Conservation (phyloP, 2,888 invertebrate genomes). For the Cyrtodaria siliqua region DNA sequence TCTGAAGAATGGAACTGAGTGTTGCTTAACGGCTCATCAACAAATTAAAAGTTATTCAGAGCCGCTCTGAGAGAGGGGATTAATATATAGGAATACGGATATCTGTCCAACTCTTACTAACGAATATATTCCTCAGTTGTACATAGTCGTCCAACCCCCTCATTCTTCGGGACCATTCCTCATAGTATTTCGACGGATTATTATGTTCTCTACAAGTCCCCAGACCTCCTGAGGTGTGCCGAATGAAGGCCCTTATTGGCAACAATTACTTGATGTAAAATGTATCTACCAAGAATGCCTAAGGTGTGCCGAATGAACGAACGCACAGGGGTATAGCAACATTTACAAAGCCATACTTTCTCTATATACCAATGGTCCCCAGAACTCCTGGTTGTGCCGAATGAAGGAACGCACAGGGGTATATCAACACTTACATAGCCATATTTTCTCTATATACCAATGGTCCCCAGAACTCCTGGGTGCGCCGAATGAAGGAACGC, state of each 20-base stretch:
- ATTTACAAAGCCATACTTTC: constrained; percentile 93
- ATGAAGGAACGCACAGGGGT: no score
- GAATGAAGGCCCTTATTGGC: constrained; percentile 88
- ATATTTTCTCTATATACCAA: constrained; percentile 93
- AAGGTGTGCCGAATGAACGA: constrained; percentile 87
- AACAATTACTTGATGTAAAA: constrained; percentile 94
- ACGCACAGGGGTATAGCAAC: constrained; percentile 89
- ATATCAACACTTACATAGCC: constrained; percentile 93
- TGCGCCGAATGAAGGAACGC: constrained; percentile 88
- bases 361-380: no score
- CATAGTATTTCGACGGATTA: no score
- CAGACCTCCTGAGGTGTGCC: constrained; percentile 90
- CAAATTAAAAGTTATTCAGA: no score
- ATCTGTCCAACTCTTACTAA: no score
- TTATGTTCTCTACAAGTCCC: constrained; percentile 93
- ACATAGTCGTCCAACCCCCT: no score
- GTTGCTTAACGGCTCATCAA: no score
- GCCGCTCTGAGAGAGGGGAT: no score
- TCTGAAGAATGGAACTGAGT: constrained; percentile 72
- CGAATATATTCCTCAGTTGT: no score
- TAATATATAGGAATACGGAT: no score
- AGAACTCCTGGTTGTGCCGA: no score
- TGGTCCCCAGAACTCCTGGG: constrained; percentile 91
- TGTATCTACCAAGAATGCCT: constrained; percentile 93
- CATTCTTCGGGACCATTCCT: no score